Evolutionary conservation across 2,797 vertebrate genomes (phyloP).

Genomic region (Phyllotis vaccarum): DNA sequence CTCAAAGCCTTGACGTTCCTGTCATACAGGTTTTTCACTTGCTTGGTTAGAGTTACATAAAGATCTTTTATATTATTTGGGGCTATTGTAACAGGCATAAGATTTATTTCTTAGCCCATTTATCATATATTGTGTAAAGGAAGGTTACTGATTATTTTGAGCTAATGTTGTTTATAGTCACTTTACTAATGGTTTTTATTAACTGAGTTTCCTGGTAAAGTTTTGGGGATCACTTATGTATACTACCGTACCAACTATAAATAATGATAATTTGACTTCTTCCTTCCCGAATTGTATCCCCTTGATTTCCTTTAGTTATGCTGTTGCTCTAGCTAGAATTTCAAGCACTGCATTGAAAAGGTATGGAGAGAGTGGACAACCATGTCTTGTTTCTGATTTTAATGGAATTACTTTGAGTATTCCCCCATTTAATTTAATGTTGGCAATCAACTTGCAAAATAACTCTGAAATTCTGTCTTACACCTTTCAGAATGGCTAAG

Average conservation of each 20-base stretch:
- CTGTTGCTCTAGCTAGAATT: background rate
- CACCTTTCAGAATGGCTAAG: background rate
- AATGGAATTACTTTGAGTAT: background rate
- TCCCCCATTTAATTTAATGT: background rate
- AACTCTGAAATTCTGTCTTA: background rate
- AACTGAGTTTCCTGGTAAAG: background rate
- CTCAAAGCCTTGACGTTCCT: background rate
- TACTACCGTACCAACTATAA: background rate
- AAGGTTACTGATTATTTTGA: background rate
- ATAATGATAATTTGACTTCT: background rate
- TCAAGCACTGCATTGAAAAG: background rate
- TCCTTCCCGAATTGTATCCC: background rate
- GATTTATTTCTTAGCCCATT: background rate
- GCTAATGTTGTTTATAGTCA: background rate
- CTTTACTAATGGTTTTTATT: background rate
- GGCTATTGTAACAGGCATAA: background rate
- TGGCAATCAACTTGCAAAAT: background rate
- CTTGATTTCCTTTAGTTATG: background rate
- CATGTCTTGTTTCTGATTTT: background rate
- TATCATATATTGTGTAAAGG: background rate
- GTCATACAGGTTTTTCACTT: background rate
- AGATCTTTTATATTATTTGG: background rate
- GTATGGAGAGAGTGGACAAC: background rate
- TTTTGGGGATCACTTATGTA: background rate
- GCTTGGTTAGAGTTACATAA: background rate